These are phyloP conservation scores for Peucedramus taeniatus DNA, from an alignment of 2,113 vertebrate genomes.

Conservation along the genomic window DNA sequence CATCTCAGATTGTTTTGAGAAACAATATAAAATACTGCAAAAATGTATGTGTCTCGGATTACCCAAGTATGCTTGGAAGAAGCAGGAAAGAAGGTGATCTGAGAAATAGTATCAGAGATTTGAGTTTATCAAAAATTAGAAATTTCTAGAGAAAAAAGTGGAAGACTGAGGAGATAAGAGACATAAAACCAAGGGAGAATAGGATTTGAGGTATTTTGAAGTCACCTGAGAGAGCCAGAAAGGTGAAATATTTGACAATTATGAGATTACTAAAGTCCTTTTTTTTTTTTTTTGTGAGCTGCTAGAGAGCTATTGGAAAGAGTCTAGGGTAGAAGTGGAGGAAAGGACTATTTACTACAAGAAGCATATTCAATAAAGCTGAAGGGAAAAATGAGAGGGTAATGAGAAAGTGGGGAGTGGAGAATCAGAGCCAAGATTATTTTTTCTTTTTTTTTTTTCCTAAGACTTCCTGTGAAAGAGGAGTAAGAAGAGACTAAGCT, in stretches of 20 bases:
- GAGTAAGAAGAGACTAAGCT: neutral
- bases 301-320: neutral
- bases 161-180: neutral
- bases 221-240: neutral
- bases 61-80: neutral
- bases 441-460: neutral
- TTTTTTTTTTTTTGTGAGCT: neutral
- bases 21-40: neutral
- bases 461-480: neutral
- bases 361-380: neutral
- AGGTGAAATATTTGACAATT: neutral
- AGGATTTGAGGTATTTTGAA: neutral
- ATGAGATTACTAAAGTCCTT: neutral
- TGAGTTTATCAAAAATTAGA: neutral
- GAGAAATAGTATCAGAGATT: neutral
- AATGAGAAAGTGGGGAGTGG: fast-evolving
- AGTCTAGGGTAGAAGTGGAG: neutral
- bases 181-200: neutral
- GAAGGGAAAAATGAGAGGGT: neutral
- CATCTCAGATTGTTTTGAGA: neutral
- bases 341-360: neutral
- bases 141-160: neutral
- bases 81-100: neutral
- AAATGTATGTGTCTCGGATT: neutral
- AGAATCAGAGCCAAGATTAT: neutral